Conservation (phyloP, 2,113 vertebrate genomes). For the Petaurus breviceps region DNA sequence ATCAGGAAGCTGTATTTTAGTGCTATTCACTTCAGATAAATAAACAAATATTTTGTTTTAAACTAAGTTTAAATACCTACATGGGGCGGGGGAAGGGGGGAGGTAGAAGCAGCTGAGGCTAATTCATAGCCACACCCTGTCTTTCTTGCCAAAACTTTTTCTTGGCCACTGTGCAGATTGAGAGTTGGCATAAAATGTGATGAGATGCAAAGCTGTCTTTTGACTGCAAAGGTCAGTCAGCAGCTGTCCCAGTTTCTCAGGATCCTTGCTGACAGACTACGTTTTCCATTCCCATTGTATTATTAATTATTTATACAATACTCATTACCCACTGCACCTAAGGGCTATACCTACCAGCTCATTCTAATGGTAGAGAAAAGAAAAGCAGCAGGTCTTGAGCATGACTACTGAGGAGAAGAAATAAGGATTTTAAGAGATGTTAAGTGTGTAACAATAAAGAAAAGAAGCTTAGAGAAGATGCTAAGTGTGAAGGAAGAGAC, state of each 20-base stretch:
- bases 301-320: background rate
- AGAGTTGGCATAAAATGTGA: background rate
- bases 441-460: background rate
- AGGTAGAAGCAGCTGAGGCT: background rate
- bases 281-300: background rate
- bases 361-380: background rate
- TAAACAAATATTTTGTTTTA: background rate
- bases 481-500: background rate
- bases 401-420: background rate
- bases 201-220: background rate
- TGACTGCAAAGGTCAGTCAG: background rate
- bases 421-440: background rate
- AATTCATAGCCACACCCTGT: background rate
- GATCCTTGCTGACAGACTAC: background rate
- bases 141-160: background rate
- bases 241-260: background rate
- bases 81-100: too few relatives aligned
- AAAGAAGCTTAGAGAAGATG: background rate
- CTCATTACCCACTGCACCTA: background rate
- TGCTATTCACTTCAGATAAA: background rate
- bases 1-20: background rate
- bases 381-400: background rate
- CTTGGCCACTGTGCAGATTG: background rate
- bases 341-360: background rate
- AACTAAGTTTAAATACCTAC: background rate